These are phyloP conservation scores for Yponomeuta plumbellus DNA, from an alignment of 2,888 invertebrate species.

Conservation along the genomic window DNA sequence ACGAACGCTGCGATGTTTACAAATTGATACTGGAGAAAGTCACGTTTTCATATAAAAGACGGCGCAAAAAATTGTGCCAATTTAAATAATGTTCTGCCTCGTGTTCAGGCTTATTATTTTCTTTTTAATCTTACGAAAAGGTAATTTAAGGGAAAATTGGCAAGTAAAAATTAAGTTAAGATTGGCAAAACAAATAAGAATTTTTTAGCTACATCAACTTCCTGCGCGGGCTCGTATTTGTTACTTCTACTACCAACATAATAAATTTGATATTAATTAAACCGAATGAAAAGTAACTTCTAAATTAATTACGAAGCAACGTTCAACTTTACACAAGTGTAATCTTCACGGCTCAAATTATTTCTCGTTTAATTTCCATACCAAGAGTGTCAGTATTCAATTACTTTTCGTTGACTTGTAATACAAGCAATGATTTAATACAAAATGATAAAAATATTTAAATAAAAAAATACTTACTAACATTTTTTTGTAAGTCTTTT, in stretches of 20 bases:
- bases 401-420: conserved; percentile 20
- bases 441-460: background rate
- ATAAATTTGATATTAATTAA: conserved; percentile 22
- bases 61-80: conserved; percentile 44
- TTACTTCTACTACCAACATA: background rate
- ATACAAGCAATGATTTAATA: too few species aligned
- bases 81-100: conserved; percentile 43
- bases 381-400: background rate
- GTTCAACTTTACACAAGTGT: conserved; percentile 42
- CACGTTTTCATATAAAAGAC: conserved; percentile 44
- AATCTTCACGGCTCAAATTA: conserved; percentile 10
- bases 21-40: conserved; percentile 53
- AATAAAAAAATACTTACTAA: too few species aligned
- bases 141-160: conserved; percentile 1
- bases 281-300: conserved; percentile 33
- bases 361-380: conserved; percentile 4
- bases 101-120: conserved; percentile 23
- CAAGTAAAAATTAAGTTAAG: conserved; percentile 7
- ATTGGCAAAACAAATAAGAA: conserved; percentile 9
- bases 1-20: conserved; percentile 50
- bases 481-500: too few species aligned
- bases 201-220: background rate
- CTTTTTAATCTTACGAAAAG: conserved; percentile 7
- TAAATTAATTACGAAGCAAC: conserved; percentile 43
- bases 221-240: background rate